Evolutionary conservation across 2,888 invertebrate species (phyloP).

Genomic region (Selenia dentaria): DNA sequence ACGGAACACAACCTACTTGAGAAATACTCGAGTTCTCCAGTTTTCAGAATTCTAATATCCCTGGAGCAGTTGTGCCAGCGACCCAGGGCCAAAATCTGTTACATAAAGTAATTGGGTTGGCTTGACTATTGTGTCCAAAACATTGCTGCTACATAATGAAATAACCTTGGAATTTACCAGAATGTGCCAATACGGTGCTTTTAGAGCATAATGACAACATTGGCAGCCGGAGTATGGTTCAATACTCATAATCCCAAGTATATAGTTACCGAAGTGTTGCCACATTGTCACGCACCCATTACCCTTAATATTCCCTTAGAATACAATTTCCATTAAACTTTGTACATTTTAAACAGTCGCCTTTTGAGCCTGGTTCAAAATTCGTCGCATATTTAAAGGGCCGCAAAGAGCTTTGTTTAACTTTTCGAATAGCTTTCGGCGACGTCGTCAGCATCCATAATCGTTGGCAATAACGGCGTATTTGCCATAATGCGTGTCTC

Average conservation of each 20-base stretch:
- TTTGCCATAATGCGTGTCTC: not conserved
- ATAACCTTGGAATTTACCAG: no score
- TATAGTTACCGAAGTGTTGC: conserved; percentile 17
- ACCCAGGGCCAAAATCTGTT: no score
- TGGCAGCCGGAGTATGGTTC: not conserved
- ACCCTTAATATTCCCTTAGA: conserved; percentile 70
- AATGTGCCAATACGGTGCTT: no score
- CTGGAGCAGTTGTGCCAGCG: no score
- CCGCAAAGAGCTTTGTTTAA: conserved; percentile 71
- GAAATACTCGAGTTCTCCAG: no score
- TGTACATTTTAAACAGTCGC: conserved; percentile 74
- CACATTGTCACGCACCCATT: conserved; percentile 49
- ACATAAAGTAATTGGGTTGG: no score
- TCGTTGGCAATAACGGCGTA: not conserved
- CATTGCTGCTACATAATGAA: no score
- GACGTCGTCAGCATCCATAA: conserved; percentile 30
- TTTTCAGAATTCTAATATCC: no score
- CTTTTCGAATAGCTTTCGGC: conserved; percentile 60
- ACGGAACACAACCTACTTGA: no score
- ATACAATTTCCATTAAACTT: conserved; percentile 74
- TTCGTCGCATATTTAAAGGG: conserved; percentile 76
- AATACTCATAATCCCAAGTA: conserved; percentile 9
- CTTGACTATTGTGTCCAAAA: no score
- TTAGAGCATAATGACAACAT: no score
- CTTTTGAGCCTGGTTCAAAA: conserved; percentile 67